These are phyloP conservation scores for Caenorhabditis imperialis DNA, from an alignment of 2,888 invertebrate species.

Conservation along the genomic window DNA sequence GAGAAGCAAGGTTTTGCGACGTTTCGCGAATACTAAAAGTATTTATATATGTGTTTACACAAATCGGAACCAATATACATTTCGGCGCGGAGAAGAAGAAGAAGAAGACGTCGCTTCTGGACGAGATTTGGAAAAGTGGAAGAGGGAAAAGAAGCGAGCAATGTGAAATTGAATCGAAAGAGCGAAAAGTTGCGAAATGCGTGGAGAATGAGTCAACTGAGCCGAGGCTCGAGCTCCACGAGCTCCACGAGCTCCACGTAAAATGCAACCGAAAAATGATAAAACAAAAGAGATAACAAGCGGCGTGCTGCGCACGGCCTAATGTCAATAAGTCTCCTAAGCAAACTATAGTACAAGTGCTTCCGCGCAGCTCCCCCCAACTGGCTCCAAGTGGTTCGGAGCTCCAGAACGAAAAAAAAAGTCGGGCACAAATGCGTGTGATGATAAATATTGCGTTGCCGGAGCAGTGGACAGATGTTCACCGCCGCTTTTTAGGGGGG, in stretches of 20 bases:
- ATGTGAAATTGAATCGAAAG: neutral
- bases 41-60: conserved; percentile 54
- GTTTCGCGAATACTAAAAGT: no score
- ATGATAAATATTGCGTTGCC: conserved; percentile 45
- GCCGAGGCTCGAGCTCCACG: no score
- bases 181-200: conserved; percentile 21
- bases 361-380: conserved; percentile 13
- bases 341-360: conserved; percentile 54
- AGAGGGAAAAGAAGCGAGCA: neutral
- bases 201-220: neutral
- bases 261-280: no score
- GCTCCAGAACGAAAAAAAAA: conserved; percentile 1
- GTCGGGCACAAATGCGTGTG: conserved; percentile 12
- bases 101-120: neutral
- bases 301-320: conserved; percentile 18
- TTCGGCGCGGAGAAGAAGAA: conserved; percentile 15
- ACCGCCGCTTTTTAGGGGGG: conserved; percentile 19
- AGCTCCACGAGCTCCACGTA: no score
- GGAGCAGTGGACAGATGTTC: conserved; percentile 41
- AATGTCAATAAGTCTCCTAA: conserved; percentile 53
- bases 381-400: conserved; percentile 25
- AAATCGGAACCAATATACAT: conserved; percentile 55
- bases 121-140: neutral
- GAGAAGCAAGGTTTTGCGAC: no score
- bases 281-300: conserved; percentile 50